A percentile compares a stretch with the other conserved stretches of the same genome.
These are phyloP conservation scores for Epinotia demarniana DNA, from an alignment of 2,888 invertebrate species.

Conservation along the genomic window DNA sequence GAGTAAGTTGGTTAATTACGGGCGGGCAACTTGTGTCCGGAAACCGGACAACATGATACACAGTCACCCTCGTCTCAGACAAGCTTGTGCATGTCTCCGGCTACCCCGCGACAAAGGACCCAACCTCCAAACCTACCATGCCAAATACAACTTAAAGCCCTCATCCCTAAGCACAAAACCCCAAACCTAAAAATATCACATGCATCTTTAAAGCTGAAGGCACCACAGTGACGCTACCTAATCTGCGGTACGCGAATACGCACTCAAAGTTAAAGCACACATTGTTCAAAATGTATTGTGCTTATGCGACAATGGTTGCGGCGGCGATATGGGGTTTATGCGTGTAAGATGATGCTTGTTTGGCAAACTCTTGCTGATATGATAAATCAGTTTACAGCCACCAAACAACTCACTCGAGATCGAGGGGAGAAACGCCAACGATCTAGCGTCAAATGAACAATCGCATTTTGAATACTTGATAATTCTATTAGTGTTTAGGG, in stretches of 20 bases:
- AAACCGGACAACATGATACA: conserved; percentile 83
- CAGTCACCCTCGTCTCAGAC: conserved; percentile 78
- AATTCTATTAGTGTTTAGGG: conserved; percentile 51
- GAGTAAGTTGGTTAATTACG: conserved; percentile 81
- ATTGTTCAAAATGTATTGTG: conserved; percentile 77
- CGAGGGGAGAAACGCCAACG: conserved; percentile 73
- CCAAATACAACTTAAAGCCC: conserved; percentile 47
- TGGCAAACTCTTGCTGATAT: conserved; percentile 77
- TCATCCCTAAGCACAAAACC: conserved; percentile 3
- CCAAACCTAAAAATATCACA: not conserved
- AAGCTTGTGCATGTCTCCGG: conserved; percentile 64
- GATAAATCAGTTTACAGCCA: conserved; percentile 82
- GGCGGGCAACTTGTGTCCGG: conserved; percentile 72
- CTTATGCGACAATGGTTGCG: conserved; percentile 59
- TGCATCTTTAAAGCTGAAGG: conserved; percentile 12
- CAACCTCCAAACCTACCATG: conserved; percentile 38
- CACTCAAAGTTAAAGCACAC: conserved; percentile 72
- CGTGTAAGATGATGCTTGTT: conserved; percentile 84
- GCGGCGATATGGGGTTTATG: conserved; percentile 79
- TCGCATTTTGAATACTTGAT: conserved; percentile 63
- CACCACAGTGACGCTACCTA: conserved; percentile 51
- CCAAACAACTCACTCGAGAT: conserved; percentile 78
- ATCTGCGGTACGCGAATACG: conserved; percentile 73
- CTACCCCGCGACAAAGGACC: conserved; percentile 48
- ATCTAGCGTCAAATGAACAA: conserved; percentile 77